Evolutionary conservation across 2,113 vertebrate genomes (phyloP).

Genomic region (Pomatorhinus ruficollis): DNA sequence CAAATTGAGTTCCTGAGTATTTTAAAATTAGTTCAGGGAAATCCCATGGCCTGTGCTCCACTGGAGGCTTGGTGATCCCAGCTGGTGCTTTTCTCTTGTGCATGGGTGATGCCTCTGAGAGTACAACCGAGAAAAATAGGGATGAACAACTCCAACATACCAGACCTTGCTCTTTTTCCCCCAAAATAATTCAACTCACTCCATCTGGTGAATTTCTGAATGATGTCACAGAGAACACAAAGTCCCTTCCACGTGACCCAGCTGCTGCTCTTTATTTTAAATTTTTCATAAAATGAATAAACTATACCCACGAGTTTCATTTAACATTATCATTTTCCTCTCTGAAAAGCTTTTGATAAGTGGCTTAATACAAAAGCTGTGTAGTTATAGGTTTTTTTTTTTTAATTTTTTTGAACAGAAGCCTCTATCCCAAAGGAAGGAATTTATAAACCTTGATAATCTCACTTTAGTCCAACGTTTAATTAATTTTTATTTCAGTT

Average conservation of each 20-base stretch:
- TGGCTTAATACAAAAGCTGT: not conserved
- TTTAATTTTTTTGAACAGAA: not conserved
- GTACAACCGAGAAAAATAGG: not conserved
- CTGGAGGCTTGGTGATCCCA: not conserved
- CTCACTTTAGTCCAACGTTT: not conserved
- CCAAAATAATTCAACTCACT: not conserved
- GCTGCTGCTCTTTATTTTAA: not conserved
- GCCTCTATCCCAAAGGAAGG: not conserved
- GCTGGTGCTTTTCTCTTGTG: not conserved
- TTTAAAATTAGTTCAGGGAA: not conserved
- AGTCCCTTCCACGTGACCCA: not conserved
- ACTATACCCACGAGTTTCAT: not conserved
- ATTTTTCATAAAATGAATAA: not conserved
- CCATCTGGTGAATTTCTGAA: not conserved
- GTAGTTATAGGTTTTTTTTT: not conserved
- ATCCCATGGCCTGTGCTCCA: rapidly evolving
- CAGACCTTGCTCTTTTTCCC: not conserved
- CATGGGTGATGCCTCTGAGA: not conserved
- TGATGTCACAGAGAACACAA: not conserved
- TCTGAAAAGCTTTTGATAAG: not conserved
- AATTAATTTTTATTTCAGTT: constrained; percentile 62
- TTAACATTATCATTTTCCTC: not conserved
- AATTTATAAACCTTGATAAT: constrained; percentile 1
- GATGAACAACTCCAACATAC: not conserved
- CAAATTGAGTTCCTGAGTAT: not conserved